Conservation (phyloP, 2,888 invertebrate species). For the Ectemnius cavifrons region DNA sequence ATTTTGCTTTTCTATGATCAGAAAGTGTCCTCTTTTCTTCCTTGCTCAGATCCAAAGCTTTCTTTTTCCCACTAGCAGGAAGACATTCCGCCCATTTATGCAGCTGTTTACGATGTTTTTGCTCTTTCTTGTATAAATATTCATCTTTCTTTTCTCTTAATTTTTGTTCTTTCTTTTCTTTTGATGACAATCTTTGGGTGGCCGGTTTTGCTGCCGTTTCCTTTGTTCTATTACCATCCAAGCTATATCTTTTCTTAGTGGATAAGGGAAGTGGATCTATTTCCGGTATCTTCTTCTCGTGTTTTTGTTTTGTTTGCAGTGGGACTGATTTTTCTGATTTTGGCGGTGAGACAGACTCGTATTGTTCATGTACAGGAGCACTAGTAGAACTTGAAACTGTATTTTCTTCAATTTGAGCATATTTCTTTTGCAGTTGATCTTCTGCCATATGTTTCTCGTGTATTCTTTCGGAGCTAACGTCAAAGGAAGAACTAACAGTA, state of each 20-base stretch:
- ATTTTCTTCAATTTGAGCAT: not conserved
- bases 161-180: slow-evolving; percentile 36
- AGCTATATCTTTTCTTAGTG: slow-evolving; percentile 17
- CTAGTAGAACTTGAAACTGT: not conserved
- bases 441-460: too few species aligned
- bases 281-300: slow-evolving; percentile 31
- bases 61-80: slow-evolving; percentile 28
- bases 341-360: not conserved
- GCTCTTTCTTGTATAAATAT: slow-evolving; percentile 42
- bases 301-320: not conserved
- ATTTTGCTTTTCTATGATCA: slow-evolving; percentile 79
- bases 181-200: slow-evolving; percentile 11
- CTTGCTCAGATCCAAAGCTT: slow-evolving; percentile 37
- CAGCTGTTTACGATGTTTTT: slow-evolving; percentile 39
- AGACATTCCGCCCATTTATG: slow-evolving; percentile 54
- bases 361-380: not conserved
- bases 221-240: not conserved
- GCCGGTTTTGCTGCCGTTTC: slow-evolving; percentile 16
- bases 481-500: not conserved
- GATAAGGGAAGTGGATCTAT: slow-evolving; percentile 49
- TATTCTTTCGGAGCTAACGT: too few species aligned
- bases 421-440: not conserved
- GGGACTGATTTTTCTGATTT: not conserved
- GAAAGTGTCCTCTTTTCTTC: slow-evolving; percentile 62
- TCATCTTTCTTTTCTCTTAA: slow-evolving; percentile 41